Base-by-base conservation (phyloP, 2,797 vertebrate species). In the Hozukius guyotensis region DNA sequence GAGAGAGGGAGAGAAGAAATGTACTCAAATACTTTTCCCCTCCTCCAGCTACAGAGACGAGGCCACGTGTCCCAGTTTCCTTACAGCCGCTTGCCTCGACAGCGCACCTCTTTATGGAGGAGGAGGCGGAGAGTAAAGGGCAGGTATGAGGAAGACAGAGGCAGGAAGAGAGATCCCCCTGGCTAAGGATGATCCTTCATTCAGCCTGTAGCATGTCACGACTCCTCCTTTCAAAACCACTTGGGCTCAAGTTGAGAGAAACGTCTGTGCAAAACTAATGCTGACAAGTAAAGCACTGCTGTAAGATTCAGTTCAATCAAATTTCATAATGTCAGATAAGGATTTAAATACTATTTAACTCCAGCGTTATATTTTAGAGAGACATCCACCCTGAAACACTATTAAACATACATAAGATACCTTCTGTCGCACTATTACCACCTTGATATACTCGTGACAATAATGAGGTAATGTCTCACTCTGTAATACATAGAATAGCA, bases 1-100 rank as follows among this genome's bases (percentile, higher is more conserved):
- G 27, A 20, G 1, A 49, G 6, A 56, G n/a, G 32, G 11, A 27
- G 56, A 61, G 59, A 68, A 14, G 4, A 53, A 9, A 66, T 14
- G 31, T 2, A 20, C 77, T 67, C 8, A 62, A 76, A 75, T 77
- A 60, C 68, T 88, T 86, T 80, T 80, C 68, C 73, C 60, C 83
- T 88, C 86, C 86, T 92, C 29, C 65, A 82, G 89, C 89, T 84
- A 81, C 56, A 53, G 49, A 72, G 90, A 82, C 52, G 46, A 82
- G 62, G 74, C 81, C 69, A 87, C 77, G 69, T 84, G 82, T 84
- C 77, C 83, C 29, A 4, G 64, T 34, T 81, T 70, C 60, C 46
- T 72, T 13, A 32, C 78, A 69, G 78, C 66, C 16, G 13, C 90
- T 53, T 81, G 92, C 77, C 89, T 83, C 66, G 4, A 93, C 93